These are phyloP conservation scores for Troides aeacus DNA, from an alignment of 2,888 invertebrate genomes.

Conservation along the genomic window DNA sequence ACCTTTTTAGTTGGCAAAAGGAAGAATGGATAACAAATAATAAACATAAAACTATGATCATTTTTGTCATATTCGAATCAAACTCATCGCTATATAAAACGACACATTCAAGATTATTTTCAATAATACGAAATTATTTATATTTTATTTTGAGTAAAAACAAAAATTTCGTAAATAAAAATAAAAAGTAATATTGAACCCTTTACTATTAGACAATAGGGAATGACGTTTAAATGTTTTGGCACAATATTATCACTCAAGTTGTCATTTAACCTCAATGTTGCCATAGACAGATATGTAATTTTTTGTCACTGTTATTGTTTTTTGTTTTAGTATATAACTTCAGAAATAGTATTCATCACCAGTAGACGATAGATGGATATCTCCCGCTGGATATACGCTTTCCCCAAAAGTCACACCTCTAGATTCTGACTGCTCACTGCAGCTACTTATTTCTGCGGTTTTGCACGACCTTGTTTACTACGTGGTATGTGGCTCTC, in stretches of 20 bases:
- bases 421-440: no score
- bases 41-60: conserved; percentile 40
- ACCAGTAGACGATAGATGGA: no score
- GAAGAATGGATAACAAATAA: conserved; percentile 44
- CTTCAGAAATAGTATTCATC: no score
- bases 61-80: conserved; percentile 3
- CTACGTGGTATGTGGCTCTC: no score
- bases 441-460: no score
- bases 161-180: not conserved
- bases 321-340: no score
- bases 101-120: not conserved
- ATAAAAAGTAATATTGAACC: not conserved
- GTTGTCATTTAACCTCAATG: no score
- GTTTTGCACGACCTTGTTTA: no score
- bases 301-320: no score
- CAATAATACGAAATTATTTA: not conserved
- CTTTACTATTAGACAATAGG: not conserved
- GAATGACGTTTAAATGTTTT: conserved; percentile 24
- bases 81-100: not conserved
- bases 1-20: conserved; percentile 39
- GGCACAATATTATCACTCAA: not conserved
- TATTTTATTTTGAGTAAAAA: not conserved
- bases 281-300: no score
- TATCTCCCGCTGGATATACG: no score
- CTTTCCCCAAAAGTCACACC: no score